Evolutionary conservation across 2,888 invertebrate genomes (phyloP), one percentile per base, ranked within the genome.

Genomic region (Eutolmus rufibarbis): DNA sequence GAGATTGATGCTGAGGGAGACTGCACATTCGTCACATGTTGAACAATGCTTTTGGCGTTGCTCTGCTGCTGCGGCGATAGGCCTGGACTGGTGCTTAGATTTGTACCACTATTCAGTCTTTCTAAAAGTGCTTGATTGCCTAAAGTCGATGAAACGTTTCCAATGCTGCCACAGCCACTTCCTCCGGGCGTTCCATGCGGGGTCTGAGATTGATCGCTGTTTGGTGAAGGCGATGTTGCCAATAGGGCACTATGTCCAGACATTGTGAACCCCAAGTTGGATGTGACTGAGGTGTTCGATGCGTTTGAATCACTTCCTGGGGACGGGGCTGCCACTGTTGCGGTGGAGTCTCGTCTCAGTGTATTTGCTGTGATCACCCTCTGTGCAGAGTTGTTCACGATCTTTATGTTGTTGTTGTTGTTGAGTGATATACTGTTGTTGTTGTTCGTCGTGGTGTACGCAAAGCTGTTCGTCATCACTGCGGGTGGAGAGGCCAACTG

Each of bases 181-280:
- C 74, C 57, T 5, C 88, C 87, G 19, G 87, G 77, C 16, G 87
- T 87, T 9, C 91, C 91, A 40, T 92, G 92, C 12, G 76, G 46
- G 8, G 78, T 74, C 28, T 88, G 87, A 74, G 91, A 91, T 88
- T 92, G 92, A 89, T 92, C 92, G 31, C 91, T 92, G 23, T 91
- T 91, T 31, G 92, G 92, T 1, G 92, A 91, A 8, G 93, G 91
- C 23, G 92, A 91, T 56, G 92, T 94, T 87, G 94, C 94, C 31
- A 95, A 91, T 89, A 95, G 91, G 12, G 95, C 94, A 88, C 93
- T 94, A 74, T 94, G 92, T 82, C 94, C 93, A 76, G 95, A 94
- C 92, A 95, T 94, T 12, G 94, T 93, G 89, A 94, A 93, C 84
- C 94, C 94, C 40, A 94, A 91, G 87, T 93, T 93, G 31, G 93